Conservation (phyloP, 2,797 vertebrate genomes). For the Thripadectes ignobilis region DNA sequence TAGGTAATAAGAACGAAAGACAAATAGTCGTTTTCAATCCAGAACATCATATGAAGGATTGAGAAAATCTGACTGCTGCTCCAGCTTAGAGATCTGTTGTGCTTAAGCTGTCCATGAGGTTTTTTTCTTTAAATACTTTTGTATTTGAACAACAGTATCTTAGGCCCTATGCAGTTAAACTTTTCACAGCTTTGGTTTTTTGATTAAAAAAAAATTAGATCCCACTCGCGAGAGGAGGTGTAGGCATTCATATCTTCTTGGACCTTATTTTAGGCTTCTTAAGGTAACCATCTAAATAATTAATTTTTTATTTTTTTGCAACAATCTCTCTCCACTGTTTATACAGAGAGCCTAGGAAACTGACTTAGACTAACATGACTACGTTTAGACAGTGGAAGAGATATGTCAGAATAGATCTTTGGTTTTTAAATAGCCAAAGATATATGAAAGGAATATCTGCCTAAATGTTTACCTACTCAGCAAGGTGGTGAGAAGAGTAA, state of each 20-base stretch:
- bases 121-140: background rate
- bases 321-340: background rate
- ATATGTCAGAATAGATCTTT: background rate
- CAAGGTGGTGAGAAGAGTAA: background rate
- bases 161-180: background rate
- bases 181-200: conserved; percentile 1
- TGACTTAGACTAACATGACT: background rate
- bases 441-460: background rate
- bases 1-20: background rate
- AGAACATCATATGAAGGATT: background rate
- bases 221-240: background rate
- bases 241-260: conserved; percentile 27
- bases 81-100: background rate
- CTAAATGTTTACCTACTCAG: background rate
- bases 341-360: conserved; percentile 21
- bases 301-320: conserved; percentile 14
- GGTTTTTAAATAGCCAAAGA: background rate
- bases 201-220: background rate
- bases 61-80: background rate
- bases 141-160: background rate
- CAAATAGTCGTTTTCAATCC: background rate
- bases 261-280: conserved; percentile 34
- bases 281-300: conserved; percentile 49
- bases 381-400: background rate
- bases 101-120: background rate